phyloP scores from a whole-genome alignment of 2,113 vertebrate genomes.

The Thamnaconus septentrionalis region DNA sequence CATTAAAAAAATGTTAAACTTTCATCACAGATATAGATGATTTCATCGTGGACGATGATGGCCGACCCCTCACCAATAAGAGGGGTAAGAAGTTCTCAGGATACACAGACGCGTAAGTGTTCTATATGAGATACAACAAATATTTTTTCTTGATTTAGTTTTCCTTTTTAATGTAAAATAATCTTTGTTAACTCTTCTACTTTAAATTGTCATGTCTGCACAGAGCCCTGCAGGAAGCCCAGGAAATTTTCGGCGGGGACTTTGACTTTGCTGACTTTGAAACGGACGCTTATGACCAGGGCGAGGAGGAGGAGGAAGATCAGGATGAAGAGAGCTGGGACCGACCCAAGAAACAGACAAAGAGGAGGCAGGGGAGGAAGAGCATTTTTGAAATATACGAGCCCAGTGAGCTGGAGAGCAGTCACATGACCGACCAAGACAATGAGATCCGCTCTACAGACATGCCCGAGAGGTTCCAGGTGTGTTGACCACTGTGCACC shows the following conservation, averaged over 20 bases:
- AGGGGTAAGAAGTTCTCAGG: constrained; percentile 94
- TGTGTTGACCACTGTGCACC: constrained; percentile 53
- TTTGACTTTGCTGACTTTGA: constrained; percentile 98
- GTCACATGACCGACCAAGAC: constrained; percentile 97
- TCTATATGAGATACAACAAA: not conserved
- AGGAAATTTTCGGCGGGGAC: constrained; percentile 98
- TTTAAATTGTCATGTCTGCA: not conserved
- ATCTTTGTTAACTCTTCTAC: too few relatives aligned
- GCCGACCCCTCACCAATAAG: constrained; percentile 94
- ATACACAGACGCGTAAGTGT: constrained; percentile 95
- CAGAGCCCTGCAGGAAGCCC: constrained; percentile 96
- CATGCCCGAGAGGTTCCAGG: constrained; percentile 98
- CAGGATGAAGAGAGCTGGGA: constrained; percentile 90
- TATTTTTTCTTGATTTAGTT: too few relatives aligned
- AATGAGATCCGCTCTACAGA: constrained; percentile 97
- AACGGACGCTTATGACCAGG: constrained; percentile 89
- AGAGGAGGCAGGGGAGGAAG: constrained; percentile 91
- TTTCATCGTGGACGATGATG: constrained; percentile 97
- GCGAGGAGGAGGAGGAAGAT: constrained; percentile 95
- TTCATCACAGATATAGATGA: constrained; percentile 88
- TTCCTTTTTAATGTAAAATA: too few relatives aligned
- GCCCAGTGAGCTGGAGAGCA: constrained; percentile 96
- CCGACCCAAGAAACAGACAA: constrained; percentile 92
- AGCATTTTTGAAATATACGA: constrained; percentile 99
- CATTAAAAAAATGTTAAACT: not conserved